Evolutionary conservation across 2,888 invertebrate genomes (phyloP), one percentile per base, ranked within the genome.

Genomic region (Eumacrocentrus americanus): DNA sequence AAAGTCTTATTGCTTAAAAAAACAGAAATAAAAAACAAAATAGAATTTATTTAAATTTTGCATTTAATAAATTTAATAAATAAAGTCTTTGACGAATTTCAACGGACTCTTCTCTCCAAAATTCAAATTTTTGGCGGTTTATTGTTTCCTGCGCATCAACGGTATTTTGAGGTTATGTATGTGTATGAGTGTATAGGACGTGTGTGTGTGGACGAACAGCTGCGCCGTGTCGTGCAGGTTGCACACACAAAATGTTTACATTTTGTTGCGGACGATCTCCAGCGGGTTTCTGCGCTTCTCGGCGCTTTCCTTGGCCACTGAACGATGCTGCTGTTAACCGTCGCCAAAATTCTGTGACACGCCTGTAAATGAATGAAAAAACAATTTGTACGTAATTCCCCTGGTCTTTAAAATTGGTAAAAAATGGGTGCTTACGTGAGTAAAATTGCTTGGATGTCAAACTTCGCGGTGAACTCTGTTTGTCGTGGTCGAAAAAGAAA

Each of bases 401-500:
- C 16, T n/a, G n/a, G 11, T 9, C 7, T 42, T 25, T 3, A 46
- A n/a, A 25, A 1, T 25, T 16, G 12, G 12, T 11, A 14, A 40
- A 69, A 60, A 65, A 80, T 80, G 80, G 80, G 80, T 50, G 72
- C 65, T 64, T 79, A 77, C 66, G 67, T 63, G 62, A 80, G 79
- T 66, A 76, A 67, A 66, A 70, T 80, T 50, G 71, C 75, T n/a
- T 77, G 75, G 35, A 72, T 73, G 67, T 79, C 80, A 59, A 77
- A 78, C 56, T 72, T 70, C 25, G 78, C 80, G 12, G 75, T 80
- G 48, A 77, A 77, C 58, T 73, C 77, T 2, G 77, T 80, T 18
- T 79, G 74, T 61, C 72, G 77, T 12, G 82, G 84, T 4, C 79
- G 82, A 52, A 84, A 87, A 63, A 81, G 87, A 60, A 87, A 87